Evolutionary conservation across 1,140 invertebrate species (phyloP), one percentile per base, ranked within the genome.

Genomic region (Rhizoglyphus robini): DNA sequence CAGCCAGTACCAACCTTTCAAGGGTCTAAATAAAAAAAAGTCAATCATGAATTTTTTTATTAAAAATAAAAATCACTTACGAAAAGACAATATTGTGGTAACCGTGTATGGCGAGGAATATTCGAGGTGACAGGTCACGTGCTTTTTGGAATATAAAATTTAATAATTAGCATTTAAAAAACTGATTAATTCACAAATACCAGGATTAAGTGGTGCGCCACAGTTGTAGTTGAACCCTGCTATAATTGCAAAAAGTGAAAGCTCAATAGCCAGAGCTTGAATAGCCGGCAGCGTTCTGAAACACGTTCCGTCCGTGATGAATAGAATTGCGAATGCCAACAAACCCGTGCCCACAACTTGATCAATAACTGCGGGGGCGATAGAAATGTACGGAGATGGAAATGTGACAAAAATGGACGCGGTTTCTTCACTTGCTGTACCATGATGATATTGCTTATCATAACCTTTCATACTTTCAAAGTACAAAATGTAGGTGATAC

Each of bases 121-220:
- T 65, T 54, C 83, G 71, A 2, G 83, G 83, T 0, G 77, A 76
- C 4, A 85, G 72, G 71, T 84, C 83, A 54, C 83, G 71, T 8
- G 83, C 83, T 63, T n/a, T n/a, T n/a, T n/a, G n/a, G 2, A 20
- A 29, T 15, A 1, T 18, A 58, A 47, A 20, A 3, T 47, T 11
- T 27, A 46, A 23, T 34, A 46, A 32, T 20, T 34, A 60, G n/a
- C n/a, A n/a, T n/a, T n/a, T n/a, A n/a, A n/a, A n/a, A n/a, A n/a
- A n/a, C n/a, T n/a, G n/a, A n/a, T n/a, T n/a, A n/a, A n/a, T n/a
- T n/a, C n/a, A n/a, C n/a, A n/a, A n/a, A 4, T 46, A 64, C 63
- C 63, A 11, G 83, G 83, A 73, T 84, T 84, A 58, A 85, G 76
- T 2, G 82, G 79, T 62, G 80, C 83, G 27, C 82, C 82, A 68